Evolutionary conservation across 1,140 invertebrate species (phyloP), one percentile per base, ranked within the genome.

Genomic region (Helicoverpa zea): DNA sequence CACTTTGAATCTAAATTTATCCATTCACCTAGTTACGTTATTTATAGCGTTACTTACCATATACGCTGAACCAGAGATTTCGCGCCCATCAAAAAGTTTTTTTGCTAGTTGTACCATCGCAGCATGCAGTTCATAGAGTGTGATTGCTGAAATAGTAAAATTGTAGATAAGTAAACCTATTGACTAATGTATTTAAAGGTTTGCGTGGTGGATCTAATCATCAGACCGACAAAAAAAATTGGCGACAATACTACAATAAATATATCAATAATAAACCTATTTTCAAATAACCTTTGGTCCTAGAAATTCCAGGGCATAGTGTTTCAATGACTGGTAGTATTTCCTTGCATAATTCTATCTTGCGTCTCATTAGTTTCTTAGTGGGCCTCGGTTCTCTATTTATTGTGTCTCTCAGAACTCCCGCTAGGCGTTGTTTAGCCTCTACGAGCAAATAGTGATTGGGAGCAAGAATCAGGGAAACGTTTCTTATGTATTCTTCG

Each of bases 81-180:
- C 95, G 14, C 95, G 94, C 0, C 94, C 89, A 18, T 96, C 94
- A 79, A 96, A 97, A 52, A 96, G 89, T 80, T 95, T 96, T 83
- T 96, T 96, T 0, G 96, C 96, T 49, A 98, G 87, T 73, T 97
- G 96, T 5, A 96, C 95, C 56, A 96, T 93, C 0, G 97, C 96
- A 14, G 96, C 95, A 87, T 97, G 97, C 81, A 98, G 90, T 91
- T 98, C 97, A 78, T 98, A 98, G 30, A 98, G 86, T 13, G 97
- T 96, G 73, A 98, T 96, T 13, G 97, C 97, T 97, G 91, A 88
- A 86, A 96, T 56, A 74, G 77, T 63, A 73, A 54, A 75, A 70
- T 13, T 3, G 3, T 51, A 23, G 10, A 30, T 23, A 61, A 23
- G 11, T 61, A 16, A 58, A 43, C 9, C 9, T 9, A 43, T 43